Percentiles rank a stretch among this genome's conserved stretches.
These are phyloP conservation scores for Zaprionus lineosus DNA, from an alignment of 2,888 invertebrate species.

Conservation along the genomic window DNA sequence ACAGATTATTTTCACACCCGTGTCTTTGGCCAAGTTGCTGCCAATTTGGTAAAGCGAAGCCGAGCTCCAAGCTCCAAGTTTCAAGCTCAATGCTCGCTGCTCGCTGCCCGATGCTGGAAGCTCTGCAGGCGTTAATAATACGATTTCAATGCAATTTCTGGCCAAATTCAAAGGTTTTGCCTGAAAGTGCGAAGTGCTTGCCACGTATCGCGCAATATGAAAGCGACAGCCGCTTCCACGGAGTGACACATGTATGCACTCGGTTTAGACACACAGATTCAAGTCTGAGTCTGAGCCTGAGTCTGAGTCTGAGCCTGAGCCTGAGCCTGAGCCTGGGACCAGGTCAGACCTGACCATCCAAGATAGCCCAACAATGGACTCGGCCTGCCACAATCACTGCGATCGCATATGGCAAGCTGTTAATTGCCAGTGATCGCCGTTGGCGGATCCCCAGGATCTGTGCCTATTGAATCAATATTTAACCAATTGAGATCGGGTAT, in stretches of 20 bases:
- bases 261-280: conserved; percentile 80
- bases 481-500: not conserved
- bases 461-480: no score
- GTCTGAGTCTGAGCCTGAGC: no score
- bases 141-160: conserved; percentile 74
- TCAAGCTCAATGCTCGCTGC: no score
- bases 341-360: not conserved
- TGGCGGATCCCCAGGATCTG: not conserved
- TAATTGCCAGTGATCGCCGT: conserved; percentile 46
- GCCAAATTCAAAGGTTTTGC: conserved; percentile 58
- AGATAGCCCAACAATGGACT: conserved; percentile 67
- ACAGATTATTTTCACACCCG: conserved; percentile 80
- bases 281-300: conserved; percentile 6
- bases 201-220: conserved; percentile 46
- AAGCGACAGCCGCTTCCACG: conserved; percentile 64
- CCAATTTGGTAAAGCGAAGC: no score
- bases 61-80: no score
- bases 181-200: conserved; percentile 58
- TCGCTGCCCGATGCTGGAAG: no score
- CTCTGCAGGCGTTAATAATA: conserved; percentile 80
- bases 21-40: conserved; percentile 46
- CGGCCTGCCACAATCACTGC: conserved; percentile 48
- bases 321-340: not conserved
- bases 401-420: conserved; percentile 52
- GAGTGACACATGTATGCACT: conserved; percentile 83